Evolutionary conservation across 2,888 invertebrate genomes (phyloP), one percentile per base, ranked within the genome.

Genomic region (Drosophila koepferae): DNA sequence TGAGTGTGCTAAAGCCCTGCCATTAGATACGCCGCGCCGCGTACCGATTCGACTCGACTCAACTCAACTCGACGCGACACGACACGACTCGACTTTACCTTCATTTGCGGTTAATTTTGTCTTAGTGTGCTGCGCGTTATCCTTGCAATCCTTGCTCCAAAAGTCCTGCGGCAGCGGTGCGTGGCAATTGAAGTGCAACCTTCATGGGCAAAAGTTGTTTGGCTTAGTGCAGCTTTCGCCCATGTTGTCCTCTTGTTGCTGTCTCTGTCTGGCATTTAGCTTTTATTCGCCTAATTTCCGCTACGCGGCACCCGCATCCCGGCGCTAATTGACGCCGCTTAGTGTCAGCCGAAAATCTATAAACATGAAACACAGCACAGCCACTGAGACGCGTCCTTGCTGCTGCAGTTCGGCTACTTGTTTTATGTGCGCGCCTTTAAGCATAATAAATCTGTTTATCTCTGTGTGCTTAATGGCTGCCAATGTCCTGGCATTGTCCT

Each of bases 391-490:
- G 63, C 62, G 55, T 73, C 72, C 61, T 66, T 74, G 10, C 20
- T 6, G 40, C 38, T 40, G n/a, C 34, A 12, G n/a, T 34, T 14
- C 34, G 40, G 12, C 36, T 23, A 16, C 20, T 41, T 55, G 41
- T 64, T 61, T 59, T 54, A 54, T 60, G 66, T 65, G 72, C 72
- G 76, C 77, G 67, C 74, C 65, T 72, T 76, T 84, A 76, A 80
- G 82, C 75, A 78, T 77, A 88, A 86, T 86, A 86, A 86, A 86
- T 86, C 90, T 88, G 86, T 85, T 86, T 90, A 86, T 86, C 90
- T 86, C 72, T 56, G 72, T 66, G 76, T 49, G 69, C 76, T 73
- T 82, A 72, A 75, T 75, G 63, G 79, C 79, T 74, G 81, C 74
- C 75, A 77, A 75, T 84, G 82, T 76, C 71, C 72, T 59, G 67